Conservation (phyloP, 1,140 invertebrate genomes). For the Helicoverpa armigera region DNA sequence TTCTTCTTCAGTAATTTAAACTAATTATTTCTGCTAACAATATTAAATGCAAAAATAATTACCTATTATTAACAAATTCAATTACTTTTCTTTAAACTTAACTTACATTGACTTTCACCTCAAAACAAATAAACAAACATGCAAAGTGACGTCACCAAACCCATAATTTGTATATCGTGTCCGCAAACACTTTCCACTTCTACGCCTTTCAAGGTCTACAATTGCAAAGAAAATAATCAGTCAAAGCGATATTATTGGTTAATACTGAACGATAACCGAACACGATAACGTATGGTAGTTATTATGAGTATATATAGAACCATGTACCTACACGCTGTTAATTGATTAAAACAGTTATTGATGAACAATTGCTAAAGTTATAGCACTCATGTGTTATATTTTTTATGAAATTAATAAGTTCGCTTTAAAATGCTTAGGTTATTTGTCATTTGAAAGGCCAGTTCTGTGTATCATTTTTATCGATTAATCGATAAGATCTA, state of each 20-base stretch:
- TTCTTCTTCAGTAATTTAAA: too few species aligned
- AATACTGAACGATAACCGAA: conserved; percentile 57
- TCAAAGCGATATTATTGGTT: conserved; percentile 59
- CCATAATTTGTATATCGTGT: conserved; percentile 43
- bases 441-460: too few species aligned
- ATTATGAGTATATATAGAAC: conserved; percentile 40
- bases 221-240: conserved; percentile 53
- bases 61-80: too few species aligned
- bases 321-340: conserved; percentile 19
- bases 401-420: background rate
- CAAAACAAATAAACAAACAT: background rate
- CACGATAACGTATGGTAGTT: conserved; percentile 50
- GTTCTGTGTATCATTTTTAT: too few species aligned
- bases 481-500: too few species aligned
- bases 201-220: conserved; percentile 46
- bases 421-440: too few species aligned
- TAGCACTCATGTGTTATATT: background rate
- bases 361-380: conserved; percentile 20
- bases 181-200: conserved; percentile 38
- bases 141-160: background rate
- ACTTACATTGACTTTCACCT: background rate
- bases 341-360: conserved; percentile 42
- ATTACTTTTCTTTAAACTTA: background rate
- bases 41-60: too few species aligned
- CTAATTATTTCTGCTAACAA: too few species aligned